Base-by-base conservation (phyloP, 2,113 vertebrate species). In the Dromas ardeola region DNA sequence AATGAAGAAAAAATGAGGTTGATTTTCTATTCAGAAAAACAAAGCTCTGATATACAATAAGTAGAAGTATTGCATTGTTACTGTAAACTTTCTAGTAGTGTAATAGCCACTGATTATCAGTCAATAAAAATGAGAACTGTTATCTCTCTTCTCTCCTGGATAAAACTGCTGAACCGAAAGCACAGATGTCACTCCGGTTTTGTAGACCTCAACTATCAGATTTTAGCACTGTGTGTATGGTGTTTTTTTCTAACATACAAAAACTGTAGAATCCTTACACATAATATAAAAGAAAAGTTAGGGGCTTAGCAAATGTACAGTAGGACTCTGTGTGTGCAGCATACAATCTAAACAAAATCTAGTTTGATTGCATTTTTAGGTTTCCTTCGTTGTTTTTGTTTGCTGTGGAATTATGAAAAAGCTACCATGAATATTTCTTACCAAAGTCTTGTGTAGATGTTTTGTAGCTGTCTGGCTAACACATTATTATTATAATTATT, bases 401-500 rank as follows among this genome's bases (percentile, higher is more conserved):
- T 97, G 83, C 93, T 96, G 98, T 98, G 98, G 94, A 97, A 96
- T 97, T 97, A 98, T 98, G 94, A 97, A 98, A 98, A 98, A 96
- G 98, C 97, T 98, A 96, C 98, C 98, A 98, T 94, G 96, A 94
- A 97, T 95, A 97, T 98, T 99, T 99, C 98, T 98, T 98, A 99
- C 99, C 98, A 99, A 99, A 99, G 98, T 99, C 98, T 98, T 97
- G 98, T 98, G 98, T 99, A 98, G 97, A 98, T 99, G 98, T 99
- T 99, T 99, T 98, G 95, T 98, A 98, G 98, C 93, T 98, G 98
- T 99, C 97, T 97, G 93, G 95, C 95, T 95, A 96, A 98, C 98
- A 99, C 97, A 98, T 98, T 93, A 97, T 98, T 59, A 59, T 58
- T 58, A 56, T 98, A 95, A 97, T 98, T 98, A 98, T 99, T 99